Percentiles rank a stretch among this genome's conserved stretches.
phyloP scores from a whole-genome alignment of 2,888 invertebrate genomes.

The Euproctis similis region DNA sequence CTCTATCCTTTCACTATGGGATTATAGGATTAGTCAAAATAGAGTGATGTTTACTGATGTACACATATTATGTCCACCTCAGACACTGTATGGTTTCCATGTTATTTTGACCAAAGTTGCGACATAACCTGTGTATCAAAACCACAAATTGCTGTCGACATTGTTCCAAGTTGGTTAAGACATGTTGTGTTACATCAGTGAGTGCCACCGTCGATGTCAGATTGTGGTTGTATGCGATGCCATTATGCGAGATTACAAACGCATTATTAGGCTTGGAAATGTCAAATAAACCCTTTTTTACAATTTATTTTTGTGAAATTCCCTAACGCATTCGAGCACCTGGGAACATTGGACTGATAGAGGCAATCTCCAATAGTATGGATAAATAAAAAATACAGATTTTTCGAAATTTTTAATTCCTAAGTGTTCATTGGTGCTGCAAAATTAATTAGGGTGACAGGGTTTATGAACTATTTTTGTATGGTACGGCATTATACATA shows the following conservation, averaged over 20 bases:
- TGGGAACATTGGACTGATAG: constrained; percentile 26
- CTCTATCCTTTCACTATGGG: no score
- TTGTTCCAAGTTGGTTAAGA: no score
- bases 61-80: no score
- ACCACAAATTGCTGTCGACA: no score
- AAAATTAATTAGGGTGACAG: constrained; percentile 51
- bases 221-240: no score
- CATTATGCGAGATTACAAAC: constrained; percentile 2
- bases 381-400: constrained; percentile 6
- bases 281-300: constrained; percentile 9
- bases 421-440: constrained; percentile 66
- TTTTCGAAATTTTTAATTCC: constrained; percentile 36
- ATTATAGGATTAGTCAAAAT: no score
- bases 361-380: constrained; percentile 4
- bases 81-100: no score
- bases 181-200: no score
- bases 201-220: no score
- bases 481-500: constrained; percentile 36
- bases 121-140: no score
- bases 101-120: no score
- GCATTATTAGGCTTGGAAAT: constrained; percentile 2
- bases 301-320: constrained; percentile 9
- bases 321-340: constrained; percentile 10
- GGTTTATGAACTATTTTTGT: constrained; percentile 52
- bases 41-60: no score